These are phyloP conservation scores for Ligdia adustata DNA, from an alignment of 2,888 invertebrate genomes.

Conservation along the genomic window DNA sequence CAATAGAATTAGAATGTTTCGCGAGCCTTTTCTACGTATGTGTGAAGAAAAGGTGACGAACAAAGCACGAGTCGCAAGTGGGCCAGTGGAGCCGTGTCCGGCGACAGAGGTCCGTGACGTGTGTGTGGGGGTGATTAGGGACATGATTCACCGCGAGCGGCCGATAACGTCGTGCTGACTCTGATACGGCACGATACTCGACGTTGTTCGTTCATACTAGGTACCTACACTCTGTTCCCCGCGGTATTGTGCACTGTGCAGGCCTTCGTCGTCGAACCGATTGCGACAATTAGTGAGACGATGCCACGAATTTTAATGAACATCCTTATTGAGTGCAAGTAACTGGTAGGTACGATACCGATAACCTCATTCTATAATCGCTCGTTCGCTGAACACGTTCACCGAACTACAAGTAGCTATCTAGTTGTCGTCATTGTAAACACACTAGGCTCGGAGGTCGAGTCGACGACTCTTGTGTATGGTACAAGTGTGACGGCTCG, in stretches of 20 bases:
- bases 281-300: not conserved
- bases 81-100: not conserved
- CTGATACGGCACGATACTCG: constrained; percentile 7
- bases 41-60: constrained; percentile 2
- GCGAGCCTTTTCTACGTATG: constrained; percentile 8
- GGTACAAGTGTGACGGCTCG: not conserved
- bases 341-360: too few species aligned
- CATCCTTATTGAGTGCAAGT: not conserved
- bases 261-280: too few species aligned
- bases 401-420: too few species aligned
- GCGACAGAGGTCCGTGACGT: not conserved
- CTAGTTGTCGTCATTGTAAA: too few species aligned
- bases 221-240: too few species aligned
- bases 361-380: constrained; percentile 9
- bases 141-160: not conserved
- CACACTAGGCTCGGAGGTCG: not conserved
- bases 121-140: not conserved
- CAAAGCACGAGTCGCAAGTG: not conserved
- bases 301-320: not conserved
- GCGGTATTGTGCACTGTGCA: too few species aligned
- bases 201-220: too few species aligned
- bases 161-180: not conserved
- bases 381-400: not conserved
- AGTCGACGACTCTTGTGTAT: too few species aligned
- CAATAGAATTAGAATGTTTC: constrained; percentile 18